These are phyloP conservation scores for Whitmania pigra DNA, from an alignment of 1,140 invertebrate species.

Conservation along the genomic window DNA sequence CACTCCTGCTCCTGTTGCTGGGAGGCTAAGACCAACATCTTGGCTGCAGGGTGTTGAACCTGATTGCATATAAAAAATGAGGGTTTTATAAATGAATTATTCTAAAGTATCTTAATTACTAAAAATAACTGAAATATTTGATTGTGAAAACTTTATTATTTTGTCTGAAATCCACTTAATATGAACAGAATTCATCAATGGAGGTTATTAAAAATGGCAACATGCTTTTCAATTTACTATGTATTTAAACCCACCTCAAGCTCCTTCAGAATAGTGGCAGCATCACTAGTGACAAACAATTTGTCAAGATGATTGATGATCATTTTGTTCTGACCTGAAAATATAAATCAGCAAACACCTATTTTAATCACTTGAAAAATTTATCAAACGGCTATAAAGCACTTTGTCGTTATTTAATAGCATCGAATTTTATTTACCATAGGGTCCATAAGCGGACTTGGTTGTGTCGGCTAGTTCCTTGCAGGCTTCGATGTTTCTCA, in stretches of 20 bases:
- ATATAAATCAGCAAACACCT: background rate
- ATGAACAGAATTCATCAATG: too few species aligned
- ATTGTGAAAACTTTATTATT: too few species aligned
- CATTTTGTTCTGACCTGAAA: slow-evolving; percentile 95
- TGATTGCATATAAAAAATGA: slow-evolving; percentile 29
- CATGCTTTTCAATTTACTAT: too few species aligned
- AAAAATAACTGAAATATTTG: too few species aligned
- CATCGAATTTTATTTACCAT: slow-evolving; percentile 37
- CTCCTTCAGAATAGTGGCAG: slow-evolving; percentile 89
- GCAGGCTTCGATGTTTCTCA: slow-evolving; percentile 86
- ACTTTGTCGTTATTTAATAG: background rate
- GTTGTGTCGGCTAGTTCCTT: slow-evolving; percentile 85
- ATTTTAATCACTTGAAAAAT: too few species aligned
- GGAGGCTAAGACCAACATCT: slow-evolving; percentile 82
- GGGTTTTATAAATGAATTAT: background rate
- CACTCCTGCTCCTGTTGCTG: slow-evolving; percentile 98
- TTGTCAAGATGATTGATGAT: slow-evolving; percentile 98
- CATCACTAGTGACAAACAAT: slow-evolving; percentile 96
- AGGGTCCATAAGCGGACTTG: slow-evolving; percentile 87
- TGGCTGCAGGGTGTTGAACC: slow-evolving; percentile 96
- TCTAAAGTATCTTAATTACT: too few species aligned
- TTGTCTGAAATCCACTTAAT: too few species aligned
- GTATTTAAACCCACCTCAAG: slow-evolving; percentile 54
- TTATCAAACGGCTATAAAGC: background rate
- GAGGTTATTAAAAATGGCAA: too few species aligned